Conservation (phyloP, 2,113 vertebrate genomes). For the Cervus canadensis region DNA sequence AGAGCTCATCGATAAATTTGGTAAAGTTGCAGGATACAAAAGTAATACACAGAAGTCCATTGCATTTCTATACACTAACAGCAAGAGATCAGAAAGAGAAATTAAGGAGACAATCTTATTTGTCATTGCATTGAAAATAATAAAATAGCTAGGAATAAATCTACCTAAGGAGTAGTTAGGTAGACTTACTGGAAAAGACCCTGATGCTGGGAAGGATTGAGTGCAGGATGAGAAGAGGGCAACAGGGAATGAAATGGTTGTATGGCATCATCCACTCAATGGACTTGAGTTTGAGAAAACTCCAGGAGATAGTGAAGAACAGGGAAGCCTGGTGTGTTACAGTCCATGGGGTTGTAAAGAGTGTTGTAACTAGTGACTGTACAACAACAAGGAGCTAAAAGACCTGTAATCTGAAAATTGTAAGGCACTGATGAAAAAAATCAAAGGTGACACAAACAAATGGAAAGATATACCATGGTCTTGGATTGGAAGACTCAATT, state of each 20-base stretch:
- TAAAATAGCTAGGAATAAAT: not conserved
- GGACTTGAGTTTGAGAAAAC: not conserved
- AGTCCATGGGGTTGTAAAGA: not conserved
- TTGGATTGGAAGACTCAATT: not conserved
- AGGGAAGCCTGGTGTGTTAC: not conserved
- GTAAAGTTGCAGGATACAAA: not conserved
- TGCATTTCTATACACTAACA: not conserved
- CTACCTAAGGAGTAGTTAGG: not conserved
- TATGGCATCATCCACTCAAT: not conserved
- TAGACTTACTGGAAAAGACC: not conserved
- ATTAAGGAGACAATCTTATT: not conserved
- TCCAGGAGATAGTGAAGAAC: not conserved
- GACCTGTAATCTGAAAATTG: not conserved
- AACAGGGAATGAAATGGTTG: not conserved
- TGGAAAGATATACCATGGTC: not conserved
- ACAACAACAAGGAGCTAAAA: not conserved
- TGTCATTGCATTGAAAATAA: not conserved
- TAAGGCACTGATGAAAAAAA: not conserved
- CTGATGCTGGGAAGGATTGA: not conserved
- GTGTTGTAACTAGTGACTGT: not conserved
- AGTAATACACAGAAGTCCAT: not conserved
- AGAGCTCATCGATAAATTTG: not conserved
- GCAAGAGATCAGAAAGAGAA: not conserved
- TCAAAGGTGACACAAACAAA: not conserved
- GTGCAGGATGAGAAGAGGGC: not conserved